Percentiles rank a stretch among this genome's conserved stretches.
Evolutionary conservation across 2,888 invertebrate species (phyloP).

Genomic region (Agapetus fuscipes): DNA sequence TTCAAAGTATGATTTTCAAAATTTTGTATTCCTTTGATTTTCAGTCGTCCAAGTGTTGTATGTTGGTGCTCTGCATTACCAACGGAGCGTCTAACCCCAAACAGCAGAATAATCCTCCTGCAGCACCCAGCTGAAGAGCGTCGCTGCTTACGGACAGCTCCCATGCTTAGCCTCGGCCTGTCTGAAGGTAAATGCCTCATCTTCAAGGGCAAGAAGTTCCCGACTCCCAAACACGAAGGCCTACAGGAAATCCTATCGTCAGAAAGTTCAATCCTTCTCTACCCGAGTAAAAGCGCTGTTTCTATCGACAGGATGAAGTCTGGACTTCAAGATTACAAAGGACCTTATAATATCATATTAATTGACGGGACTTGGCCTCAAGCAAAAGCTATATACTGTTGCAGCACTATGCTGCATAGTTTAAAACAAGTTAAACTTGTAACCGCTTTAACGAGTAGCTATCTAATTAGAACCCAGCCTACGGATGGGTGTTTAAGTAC

Average conservation of each 20-base stretch:
- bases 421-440: conserved; percentile 76
- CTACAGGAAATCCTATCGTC: conserved; percentile 56
- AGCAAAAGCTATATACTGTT: conserved; percentile 83
- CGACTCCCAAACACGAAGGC: conserved; percentile 54
- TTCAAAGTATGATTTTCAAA: not conserved
- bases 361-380: conserved; percentile 96
- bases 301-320: conserved; percentile 34
- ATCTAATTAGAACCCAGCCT: conserved; percentile 89
- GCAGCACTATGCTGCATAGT: conserved; percentile 64
- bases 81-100: conserved; percentile 53
- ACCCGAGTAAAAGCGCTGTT: conserved; percentile 68
- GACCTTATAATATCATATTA: conserved; percentile 66
- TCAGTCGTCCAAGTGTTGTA: conserved; percentile 72
- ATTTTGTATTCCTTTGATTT: conserved; percentile 22
- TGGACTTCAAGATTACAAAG: conserved; percentile 32
- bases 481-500: conserved; percentile 88
- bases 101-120: conserved; percentile 66
- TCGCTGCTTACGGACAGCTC: conserved; percentile 78
- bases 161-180: conserved; percentile 75
- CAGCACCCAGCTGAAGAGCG: conserved; percentile 94
- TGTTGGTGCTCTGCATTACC: conserved; percentile 88
- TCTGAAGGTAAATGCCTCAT: conserved; percentile 65
- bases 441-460: conserved; percentile 64
- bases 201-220: conserved; percentile 77
- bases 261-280: conserved; percentile 65